Conservation (phyloP, 2,888 invertebrate species). For the Drosophila ezoana region DNA sequence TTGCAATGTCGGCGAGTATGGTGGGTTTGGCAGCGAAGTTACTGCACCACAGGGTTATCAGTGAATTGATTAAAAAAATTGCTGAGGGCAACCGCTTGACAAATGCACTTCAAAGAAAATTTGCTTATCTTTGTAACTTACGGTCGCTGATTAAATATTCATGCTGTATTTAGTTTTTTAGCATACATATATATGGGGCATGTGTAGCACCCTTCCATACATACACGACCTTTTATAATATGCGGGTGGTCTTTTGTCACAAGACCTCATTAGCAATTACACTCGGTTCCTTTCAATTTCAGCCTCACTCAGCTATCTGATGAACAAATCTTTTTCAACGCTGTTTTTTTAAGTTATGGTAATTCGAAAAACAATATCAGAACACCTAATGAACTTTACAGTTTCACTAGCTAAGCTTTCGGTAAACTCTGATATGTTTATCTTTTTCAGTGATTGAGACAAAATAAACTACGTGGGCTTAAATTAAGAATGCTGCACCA, state of each 20-base stretch:
- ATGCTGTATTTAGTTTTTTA: not conserved
- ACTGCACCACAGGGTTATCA: slow-evolving; percentile 34
- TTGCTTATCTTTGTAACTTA: slow-evolving; percentile 31
- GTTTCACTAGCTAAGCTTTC: not conserved
- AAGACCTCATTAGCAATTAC: not conserved
- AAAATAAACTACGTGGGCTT: not conserved
- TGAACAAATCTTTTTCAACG: not conserved
- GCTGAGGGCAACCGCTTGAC: slow-evolving; percentile 31
- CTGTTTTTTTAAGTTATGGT: not conserved
- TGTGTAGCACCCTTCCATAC: not conserved
- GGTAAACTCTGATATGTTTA: slow-evolving; percentile 2
- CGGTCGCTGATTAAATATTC: not conserved
- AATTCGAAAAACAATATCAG: slow-evolving; percentile 6
- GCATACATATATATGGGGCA: not conserved
- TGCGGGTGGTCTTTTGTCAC: slow-evolving; percentile 15
- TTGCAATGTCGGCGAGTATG: not conserved
- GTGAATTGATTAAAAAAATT: slow-evolving; percentile 53
- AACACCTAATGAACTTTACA: not conserved
- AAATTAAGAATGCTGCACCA: not conserved
- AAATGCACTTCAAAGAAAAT: slow-evolving; percentile 43
- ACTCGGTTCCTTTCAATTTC: slow-evolving; percentile 1
- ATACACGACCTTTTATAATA: not conserved
- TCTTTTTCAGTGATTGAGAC: not conserved
- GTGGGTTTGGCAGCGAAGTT: not conserved
- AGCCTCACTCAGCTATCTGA: slow-evolving; percentile 3